Conservation (phyloP, 2,797 vertebrate genomes). For the Poecile montanus region DNA sequence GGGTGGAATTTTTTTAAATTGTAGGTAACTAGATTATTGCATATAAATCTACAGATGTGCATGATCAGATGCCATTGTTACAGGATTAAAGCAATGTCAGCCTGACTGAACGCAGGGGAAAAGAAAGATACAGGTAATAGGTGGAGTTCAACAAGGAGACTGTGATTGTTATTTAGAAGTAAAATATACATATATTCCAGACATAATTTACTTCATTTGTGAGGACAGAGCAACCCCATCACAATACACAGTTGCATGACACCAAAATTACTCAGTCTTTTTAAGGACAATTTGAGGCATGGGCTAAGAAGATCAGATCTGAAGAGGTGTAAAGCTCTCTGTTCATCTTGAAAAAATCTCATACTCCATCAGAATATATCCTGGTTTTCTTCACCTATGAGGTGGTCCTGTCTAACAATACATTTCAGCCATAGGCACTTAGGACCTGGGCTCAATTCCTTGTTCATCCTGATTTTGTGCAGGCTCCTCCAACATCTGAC, state of each 20-base stretch:
- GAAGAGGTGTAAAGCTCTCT: neutral
- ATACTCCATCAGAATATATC: neutral
- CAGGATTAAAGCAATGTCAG: neutral
- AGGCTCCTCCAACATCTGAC: neutral
- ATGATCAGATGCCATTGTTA: neutral
- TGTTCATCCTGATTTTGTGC: neutral
- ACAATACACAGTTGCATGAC: neutral
- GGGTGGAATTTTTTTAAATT: neutral
- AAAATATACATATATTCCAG: neutral
- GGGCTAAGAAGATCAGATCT: neutral
- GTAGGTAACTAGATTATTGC: neutral
- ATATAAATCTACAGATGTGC: neutral
- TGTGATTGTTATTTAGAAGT: neutral
- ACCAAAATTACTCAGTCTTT: neutral
- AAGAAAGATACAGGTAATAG: neutral
- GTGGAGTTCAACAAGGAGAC: neutral
- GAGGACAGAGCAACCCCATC: neutral
- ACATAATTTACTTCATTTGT: neutral
- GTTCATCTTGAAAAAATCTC: neutral
- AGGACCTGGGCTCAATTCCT: neutral
- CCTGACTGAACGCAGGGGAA: neutral
- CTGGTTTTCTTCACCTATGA: neutral
- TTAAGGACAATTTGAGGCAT: neutral
- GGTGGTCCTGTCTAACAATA: neutral
- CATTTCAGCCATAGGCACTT: neutral